Evolutionary conservation across 2,888 invertebrate species (phyloP), one percentile per base, ranked within the genome.

Genomic region (Andricus curvator): DNA sequence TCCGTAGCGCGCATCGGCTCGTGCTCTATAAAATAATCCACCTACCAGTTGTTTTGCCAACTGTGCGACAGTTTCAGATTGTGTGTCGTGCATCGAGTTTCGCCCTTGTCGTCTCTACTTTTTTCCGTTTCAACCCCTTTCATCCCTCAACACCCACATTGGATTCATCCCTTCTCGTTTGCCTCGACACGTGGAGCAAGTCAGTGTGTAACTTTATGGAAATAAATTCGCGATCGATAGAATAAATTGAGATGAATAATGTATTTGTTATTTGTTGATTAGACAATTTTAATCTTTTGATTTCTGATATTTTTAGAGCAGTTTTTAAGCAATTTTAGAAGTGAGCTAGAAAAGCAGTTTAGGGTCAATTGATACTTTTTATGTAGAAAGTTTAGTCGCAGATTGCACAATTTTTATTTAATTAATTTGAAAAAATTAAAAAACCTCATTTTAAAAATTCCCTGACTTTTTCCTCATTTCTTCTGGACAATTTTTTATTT

Each of bases 21-120:
- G 81, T 81, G 82, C 81, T 78, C 80, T 78, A 79, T 78, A 79
- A 83, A 82, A 85, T 82, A 84, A 84, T 84, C 79, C 80, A 82
- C 77, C 77, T 25, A 76, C 66, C 51, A 76, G 79, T 84, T 82
- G 79, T 84, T 85, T 82, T 78, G 80, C 80, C 66, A 80, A 64
- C 79, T 70, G 56, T 60, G 25, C 22, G 62, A 48, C 68, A 68
- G 48, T 68, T 44, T 68, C 68, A 68, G 68, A 25, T 67, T 48
- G 48, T 68, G 44, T 68, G 22, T 25, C 22, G 17, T 44, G 68
- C 22, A 68, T 68, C 25, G 44, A 68, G 68, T 44, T 68, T 68
- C 44, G 48, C 48, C 44, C 68, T 68, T 48, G 68, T 48, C 66
- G n/a, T 48, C 25, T 44, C 25, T 48, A 25, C 48, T 25, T 17